Evolutionary conservation across 2,113 vertebrate genomes (phyloP).

Genomic region (Danionella cerebrum): DNA sequence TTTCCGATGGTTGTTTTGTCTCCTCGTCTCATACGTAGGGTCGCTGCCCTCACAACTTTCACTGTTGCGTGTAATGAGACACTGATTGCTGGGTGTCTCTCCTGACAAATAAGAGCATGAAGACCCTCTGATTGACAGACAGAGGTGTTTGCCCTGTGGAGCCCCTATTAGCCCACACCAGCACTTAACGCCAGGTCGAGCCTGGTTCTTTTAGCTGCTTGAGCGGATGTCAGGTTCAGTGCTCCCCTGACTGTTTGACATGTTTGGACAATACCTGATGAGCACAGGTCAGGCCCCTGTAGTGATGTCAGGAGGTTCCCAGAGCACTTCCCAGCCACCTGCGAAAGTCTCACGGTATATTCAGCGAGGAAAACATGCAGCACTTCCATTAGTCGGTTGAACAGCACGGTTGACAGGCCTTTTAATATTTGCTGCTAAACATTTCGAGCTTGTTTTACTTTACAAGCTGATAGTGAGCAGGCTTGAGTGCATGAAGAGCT

Average conservation of each 20-base stretch:
- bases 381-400: no score
- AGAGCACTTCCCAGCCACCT: constrained; percentile 58
- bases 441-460: no score
- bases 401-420: no score
- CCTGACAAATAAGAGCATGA: constrained; percentile 15
- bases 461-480: no score
- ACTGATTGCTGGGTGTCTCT: constrained; percentile 19
- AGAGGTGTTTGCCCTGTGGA: constrained; percentile 29
- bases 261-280: constrained; percentile 54
- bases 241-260: constrained; percentile 52
- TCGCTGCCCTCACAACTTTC: constrained; percentile 34
- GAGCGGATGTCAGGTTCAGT: constrained; percentile 50
- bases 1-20: not conserved
- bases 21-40: constrained; percentile 17
- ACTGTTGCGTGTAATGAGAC: constrained; percentile 28
- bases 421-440: no score
- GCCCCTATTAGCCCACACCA: constrained; percentile 19
- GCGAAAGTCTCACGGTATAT: constrained; percentile 46
- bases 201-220: not conserved
- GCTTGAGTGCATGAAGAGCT: no score
- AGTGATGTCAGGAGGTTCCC: constrained; percentile 49
- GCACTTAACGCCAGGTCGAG: constrained; percentile 17
- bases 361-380: no score
- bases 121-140: constrained; percentile 30
- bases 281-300: constrained; percentile 48